Evolutionary conservation across 64 coral and sea anemone species (phyloP).

Genomic region (Platygyra sinensis): DNA sequence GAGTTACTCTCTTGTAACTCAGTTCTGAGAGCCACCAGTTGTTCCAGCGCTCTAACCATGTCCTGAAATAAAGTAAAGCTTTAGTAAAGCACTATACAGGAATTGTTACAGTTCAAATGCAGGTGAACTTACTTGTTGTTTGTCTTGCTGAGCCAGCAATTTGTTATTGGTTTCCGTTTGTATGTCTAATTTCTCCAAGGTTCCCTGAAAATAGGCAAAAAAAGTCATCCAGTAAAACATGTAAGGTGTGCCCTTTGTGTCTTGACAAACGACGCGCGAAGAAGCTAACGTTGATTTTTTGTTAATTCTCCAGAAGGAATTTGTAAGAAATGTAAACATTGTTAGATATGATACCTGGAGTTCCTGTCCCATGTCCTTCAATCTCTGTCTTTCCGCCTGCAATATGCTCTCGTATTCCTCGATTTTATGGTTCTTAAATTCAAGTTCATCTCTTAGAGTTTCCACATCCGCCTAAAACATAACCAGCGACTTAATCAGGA

Average conservation of each 20-base stretch:
- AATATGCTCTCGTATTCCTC: slow-evolving; percentile 88
- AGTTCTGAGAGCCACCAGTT: slow-evolving; percentile 61
- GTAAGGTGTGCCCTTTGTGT: no score
- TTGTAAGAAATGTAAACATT: no score
- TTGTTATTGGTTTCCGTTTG: slow-evolving; percentile 91
- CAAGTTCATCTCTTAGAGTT: slow-evolving; percentile 85
- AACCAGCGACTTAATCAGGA: neutral
- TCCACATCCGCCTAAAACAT: slow-evolving; percentile 75
- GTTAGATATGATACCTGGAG: slow-evolving; percentile 70
- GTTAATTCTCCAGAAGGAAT: no score
- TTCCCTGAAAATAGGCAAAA: slow-evolving; percentile 46
- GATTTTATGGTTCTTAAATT: slow-evolving; percentile 96
- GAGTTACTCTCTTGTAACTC: slow-evolving; percentile 74
- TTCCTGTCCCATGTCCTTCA: slow-evolving; percentile 86
- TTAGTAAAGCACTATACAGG: neutral
- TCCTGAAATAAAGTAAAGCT: slow-evolving; percentile 35
- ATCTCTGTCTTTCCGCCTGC: slow-evolving; percentile 65
- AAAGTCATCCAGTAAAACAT: no score
- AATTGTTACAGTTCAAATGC: neutral
- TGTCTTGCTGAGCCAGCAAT: slow-evolving; percentile 73
- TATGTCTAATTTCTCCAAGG: slow-evolving; percentile 84
- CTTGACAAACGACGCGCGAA: neutral
- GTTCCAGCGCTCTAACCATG: slow-evolving; percentile 69
- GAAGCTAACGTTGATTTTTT: neutral
- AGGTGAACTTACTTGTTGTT: slow-evolving; percentile 48